Evolutionary conservation across 2,113 vertebrate species (phyloP).

Genomic region (Phaethornis superciliosus): DNA sequence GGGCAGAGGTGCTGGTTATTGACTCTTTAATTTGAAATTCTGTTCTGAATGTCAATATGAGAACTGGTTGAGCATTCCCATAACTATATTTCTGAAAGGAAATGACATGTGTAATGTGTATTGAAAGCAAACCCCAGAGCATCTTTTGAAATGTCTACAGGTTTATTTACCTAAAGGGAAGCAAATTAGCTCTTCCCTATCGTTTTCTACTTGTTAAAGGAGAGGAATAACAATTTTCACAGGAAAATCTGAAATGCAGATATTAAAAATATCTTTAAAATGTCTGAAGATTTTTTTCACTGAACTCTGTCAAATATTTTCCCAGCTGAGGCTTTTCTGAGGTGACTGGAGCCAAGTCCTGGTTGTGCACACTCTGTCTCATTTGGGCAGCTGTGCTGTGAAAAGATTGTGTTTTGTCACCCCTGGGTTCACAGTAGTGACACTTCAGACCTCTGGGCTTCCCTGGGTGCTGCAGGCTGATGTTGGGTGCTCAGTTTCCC

Average conservation of each 20-base stretch:
- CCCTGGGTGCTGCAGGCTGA: background rate
- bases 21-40: background rate
- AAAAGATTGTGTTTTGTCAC: background rate
- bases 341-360: background rate
- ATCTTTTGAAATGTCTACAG: background rate
- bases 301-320: background rate
- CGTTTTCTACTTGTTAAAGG: background rate
- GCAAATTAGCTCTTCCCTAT: background rate
- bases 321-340: background rate
- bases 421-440: fast-evolving
- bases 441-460: background rate
- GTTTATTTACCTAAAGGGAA: conserved; percentile 38
- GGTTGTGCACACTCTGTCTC: background rate
- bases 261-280: conserved; percentile 7
- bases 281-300: background rate
- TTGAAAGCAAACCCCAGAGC: background rate
- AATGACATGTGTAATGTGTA: background rate
- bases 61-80: background rate
- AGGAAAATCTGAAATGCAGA: background rate
- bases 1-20: background rate
- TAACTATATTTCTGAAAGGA: background rate
- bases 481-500: fast-evolving
- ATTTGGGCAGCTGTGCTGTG: background rate
- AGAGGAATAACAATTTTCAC: background rate
- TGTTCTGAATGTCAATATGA: background rate